Base-by-base conservation (phyloP, 1,140 invertebrate species). In the Drosophila novamexicana region DNA sequence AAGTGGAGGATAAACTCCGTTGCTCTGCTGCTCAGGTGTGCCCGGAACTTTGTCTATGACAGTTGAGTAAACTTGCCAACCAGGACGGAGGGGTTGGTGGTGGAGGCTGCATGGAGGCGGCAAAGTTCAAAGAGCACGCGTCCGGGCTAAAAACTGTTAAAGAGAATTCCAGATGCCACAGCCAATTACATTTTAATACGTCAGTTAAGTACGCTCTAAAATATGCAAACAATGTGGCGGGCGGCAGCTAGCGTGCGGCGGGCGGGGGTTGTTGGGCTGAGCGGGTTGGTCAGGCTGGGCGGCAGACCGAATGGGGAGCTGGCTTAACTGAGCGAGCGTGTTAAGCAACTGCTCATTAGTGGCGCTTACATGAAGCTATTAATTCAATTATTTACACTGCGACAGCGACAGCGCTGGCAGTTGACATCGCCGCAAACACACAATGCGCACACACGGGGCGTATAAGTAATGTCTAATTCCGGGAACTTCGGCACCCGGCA, bases 311-410 rank as follows among this genome's bases (percentile, higher is more conserved):
- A 29, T 18, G 12, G 18, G 47, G 22, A 22, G 7, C 47, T 18
- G 10, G 32, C 58, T 10, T 54, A 32, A 16, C 37, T 39, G 57
- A 57, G 42, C 16, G 44, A 59, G 56, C 49, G 64, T 73, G 70
- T 54, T 68, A 57, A 54, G 70, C 54, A 73, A 73, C 64, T 68
- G 77, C 84, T 89, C 83, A 88, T 88, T 89, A 89, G 84, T 56
- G 73, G 57, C 68, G 79, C 83, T 83, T 78, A 83, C 73, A 79
- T 68, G 80, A 68, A 74, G 77, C 83, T 77, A 88, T 88, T 88
- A 88, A 89, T 88, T 88, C 65, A 88, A 88, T 89, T 88, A 88
- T 88, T 71, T 80, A 69, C 73, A 77, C 68, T 69, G 75, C 57
- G 65, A 63, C 78, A 50, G 75, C 57, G 65, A 63, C 78, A 50